Percentiles rank a stretch among this genome's conserved stretches.
Conservation (phyloP, 2,888 invertebrate genomes). For the Luperina testacea region DNA sequence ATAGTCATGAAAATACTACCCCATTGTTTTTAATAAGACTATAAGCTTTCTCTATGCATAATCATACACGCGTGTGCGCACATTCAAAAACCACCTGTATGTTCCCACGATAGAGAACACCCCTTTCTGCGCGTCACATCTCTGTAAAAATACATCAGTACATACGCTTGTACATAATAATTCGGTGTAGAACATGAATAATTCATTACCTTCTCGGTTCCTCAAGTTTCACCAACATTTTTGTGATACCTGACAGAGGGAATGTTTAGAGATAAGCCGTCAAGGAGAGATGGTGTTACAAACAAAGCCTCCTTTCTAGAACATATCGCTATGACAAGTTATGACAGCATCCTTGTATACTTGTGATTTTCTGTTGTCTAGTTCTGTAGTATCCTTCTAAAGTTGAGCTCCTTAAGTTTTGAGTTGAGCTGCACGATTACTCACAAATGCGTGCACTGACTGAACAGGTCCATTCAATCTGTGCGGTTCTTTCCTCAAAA, state of each 20-base stretch:
- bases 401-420: background rate
- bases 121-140: conserved; percentile 34
- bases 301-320: conserved; percentile 42
- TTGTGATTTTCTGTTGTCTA: conserved; percentile 13
- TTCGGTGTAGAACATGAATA: conserved; percentile 59
- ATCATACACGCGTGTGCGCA: conserved; percentile 13
- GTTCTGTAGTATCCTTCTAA: background rate
- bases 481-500: background rate
- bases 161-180: conserved; percentile 63
- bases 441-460: background rate
- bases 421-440: background rate
- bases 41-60: conserved; percentile 18
- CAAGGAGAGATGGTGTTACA: conserved; percentile 45
- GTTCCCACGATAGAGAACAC: conserved; percentile 21
- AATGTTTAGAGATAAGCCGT: conserved; percentile 43
- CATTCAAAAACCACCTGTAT: conserved; percentile 1
- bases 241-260: conserved; percentile 48
- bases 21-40: background rate
- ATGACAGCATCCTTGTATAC: conserved; percentile 21
- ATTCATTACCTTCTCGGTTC: conserved; percentile 51
- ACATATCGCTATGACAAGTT: conserved; percentile 33
- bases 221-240: conserved; percentile 60
- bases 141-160: conserved; percentile 59
- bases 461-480: background rate
- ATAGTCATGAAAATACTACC: background rate